These are phyloP conservation scores for Epistrophe eligans DNA, from an alignment of 2,888 invertebrate genomes.

Conservation along the genomic window DNA sequence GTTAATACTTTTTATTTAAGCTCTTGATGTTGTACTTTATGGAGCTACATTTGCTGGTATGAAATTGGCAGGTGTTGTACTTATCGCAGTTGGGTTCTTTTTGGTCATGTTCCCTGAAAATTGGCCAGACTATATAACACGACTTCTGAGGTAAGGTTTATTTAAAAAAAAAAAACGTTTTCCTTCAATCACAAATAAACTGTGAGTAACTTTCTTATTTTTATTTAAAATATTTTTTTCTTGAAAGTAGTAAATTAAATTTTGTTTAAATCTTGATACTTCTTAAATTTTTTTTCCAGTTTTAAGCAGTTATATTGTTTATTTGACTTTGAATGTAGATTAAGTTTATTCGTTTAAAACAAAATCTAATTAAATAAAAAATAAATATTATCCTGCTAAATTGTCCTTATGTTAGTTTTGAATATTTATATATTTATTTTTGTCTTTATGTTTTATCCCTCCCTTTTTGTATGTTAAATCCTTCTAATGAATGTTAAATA, in stretches of 20 bases:
- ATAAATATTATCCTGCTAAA: not conserved
- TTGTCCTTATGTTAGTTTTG: not conserved
- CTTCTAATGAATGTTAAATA: slow-evolving; percentile 72
- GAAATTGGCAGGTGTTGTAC: slow-evolving; percentile 96
- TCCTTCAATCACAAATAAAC: slow-evolving; percentile 14
- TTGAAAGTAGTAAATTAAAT: slow-evolving; percentile 2
- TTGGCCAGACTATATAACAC: slow-evolving; percentile 97
- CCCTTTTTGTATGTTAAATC: slow-evolving; percentile 25
- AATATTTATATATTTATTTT: not conserved
- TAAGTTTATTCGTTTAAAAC: not conserved
- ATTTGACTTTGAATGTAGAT: slow-evolving; percentile 14
- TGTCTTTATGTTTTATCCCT: not conserved
- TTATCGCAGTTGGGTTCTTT: slow-evolving; percentile 95
- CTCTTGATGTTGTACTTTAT: slow-evolving; percentile 93
- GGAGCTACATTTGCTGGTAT: slow-evolving; percentile 95
- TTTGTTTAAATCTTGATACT: slow-evolving; percentile 50
- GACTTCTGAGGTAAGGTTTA: slow-evolving; percentile 90
- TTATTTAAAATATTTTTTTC: not conserved
- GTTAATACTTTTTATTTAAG: slow-evolving; percentile 84
- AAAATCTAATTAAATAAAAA: not conserved
- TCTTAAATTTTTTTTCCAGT: slow-evolving; percentile 25
- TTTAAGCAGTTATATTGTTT: slow-evolving; percentile 11
- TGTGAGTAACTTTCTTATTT: slow-evolving; percentile 54
- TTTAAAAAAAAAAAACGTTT: slow-evolving; percentile 43
- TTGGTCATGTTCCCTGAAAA: slow-evolving; percentile 97